Percentiles rank a stretch among this genome's conserved stretches.
Evolutionary conservation across 2,113 vertebrate species (phyloP).

Genomic region (Nettapus auritus): DNA sequence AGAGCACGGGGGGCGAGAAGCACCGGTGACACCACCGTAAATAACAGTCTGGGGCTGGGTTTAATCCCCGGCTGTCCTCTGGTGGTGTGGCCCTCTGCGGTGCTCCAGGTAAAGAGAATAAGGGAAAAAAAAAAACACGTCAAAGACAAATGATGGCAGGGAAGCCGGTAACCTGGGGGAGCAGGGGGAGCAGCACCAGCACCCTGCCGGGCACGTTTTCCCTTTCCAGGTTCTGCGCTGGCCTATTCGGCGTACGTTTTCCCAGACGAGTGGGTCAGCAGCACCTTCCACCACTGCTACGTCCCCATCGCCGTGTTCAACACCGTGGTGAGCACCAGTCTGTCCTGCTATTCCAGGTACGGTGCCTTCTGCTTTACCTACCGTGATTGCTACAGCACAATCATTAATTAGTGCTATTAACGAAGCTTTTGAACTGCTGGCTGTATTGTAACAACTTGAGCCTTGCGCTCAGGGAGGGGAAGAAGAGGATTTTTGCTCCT

Average conservation of each 20-base stretch:
- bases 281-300: conserved; percentile 83
- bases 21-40: not conserved
- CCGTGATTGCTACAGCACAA: fast-evolving
- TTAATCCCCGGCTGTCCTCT: not conserved
- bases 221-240: conserved; percentile 85
- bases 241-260: conserved; percentile 88
- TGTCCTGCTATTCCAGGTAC: conserved; percentile 95
- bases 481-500: fast-evolving
- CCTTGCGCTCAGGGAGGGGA: fast-evolving
- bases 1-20: not conserved
- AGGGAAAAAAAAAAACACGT: fast-evolving
- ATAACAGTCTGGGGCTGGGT: not conserved
- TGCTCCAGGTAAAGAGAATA: not conserved
- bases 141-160: fast-evolving
- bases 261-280: conserved; percentile 82
- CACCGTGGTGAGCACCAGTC: conserved; percentile 77
- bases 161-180: not conserved
- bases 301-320: conserved; percentile 82
- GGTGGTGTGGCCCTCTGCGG: not conserved
- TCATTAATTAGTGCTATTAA: not conserved
- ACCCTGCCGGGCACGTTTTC: fast-evolving
- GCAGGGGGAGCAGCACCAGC: not conserved
- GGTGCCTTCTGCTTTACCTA: not conserved
- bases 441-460: fast-evolving
- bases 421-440: fast-evolving